Evolutionary conservation across 2,888 invertebrate species (phyloP).

Genomic region (Mystacides longicornis): DNA sequence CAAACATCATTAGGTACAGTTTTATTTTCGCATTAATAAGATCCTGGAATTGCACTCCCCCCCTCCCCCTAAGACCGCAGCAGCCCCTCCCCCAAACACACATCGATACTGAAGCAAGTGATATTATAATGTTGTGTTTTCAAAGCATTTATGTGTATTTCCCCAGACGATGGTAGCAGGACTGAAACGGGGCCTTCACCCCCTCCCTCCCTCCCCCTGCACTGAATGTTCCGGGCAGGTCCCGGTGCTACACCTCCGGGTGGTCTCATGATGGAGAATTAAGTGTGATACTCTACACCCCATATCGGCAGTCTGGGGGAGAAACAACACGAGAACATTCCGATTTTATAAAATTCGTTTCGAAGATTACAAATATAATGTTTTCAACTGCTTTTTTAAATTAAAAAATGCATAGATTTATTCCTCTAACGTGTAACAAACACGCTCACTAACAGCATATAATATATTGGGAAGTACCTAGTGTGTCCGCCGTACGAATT

Average conservation of each 20-base stretch:
- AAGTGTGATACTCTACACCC: not conserved
- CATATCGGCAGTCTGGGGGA: not conserved
- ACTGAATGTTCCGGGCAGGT: too few relatives aligned
- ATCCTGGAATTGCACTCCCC: too few relatives aligned
- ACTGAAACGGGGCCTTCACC: not conserved
- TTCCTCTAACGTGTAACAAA: too few relatives aligned
- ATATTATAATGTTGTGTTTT: not conserved
- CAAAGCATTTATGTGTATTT: not conserved
- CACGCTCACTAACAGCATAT: too few relatives aligned
- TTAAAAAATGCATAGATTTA: too few relatives aligned
- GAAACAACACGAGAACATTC: too few relatives aligned
- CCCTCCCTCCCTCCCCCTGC: too few relatives aligned
- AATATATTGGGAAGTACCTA: too few relatives aligned
- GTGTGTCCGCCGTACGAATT: too few relatives aligned
- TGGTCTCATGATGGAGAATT: not conserved
- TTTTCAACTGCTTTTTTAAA: too few relatives aligned
- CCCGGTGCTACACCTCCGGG: not conserved
- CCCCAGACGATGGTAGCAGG: not conserved
- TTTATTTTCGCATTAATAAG: not conserved
- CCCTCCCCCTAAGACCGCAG: not conserved
- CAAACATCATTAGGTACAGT: not conserved
- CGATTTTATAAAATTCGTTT: too few relatives aligned
- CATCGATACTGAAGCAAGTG: not conserved
- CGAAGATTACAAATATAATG: too few relatives aligned
- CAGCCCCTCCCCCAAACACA: not conserved